Evolutionary conservation across 37 sponge, comb jelly and placozoan genomes (phyloP), one percentile per base, ranked within the genome.

Genomic region (Bolinopsis microptera): DNA sequence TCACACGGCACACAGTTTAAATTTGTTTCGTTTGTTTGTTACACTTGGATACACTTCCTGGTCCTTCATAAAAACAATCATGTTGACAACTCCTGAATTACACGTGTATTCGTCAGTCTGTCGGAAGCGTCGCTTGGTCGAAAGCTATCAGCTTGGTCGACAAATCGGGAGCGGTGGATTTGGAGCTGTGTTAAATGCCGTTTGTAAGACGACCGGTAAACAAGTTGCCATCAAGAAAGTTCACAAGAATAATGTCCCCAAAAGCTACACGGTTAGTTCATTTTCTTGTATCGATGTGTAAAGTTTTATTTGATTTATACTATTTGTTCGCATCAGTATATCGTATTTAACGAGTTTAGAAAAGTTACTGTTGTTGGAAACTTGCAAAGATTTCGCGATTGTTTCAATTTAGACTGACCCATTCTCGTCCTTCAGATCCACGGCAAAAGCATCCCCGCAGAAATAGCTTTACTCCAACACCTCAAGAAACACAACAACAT

Each of bases 131-230:
- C 93, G 92, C 24, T 92, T 96, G 0, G 48, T 74, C 0, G 95
- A 95, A 92, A 94, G 68, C 69, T 97, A 95, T 48, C 92, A 94
- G 67, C 67, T 95, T 26, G 95, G 94, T 26, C 93, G 93, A 13
- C 93, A 83, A 2, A 95, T 97, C 38, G 97, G 97, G 0, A 95
- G 94, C 69, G 97, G 97, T 69, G 97, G 97, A 0, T 97, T 97
- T 93, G 97, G 97, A 0, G 77, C 96, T 18, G 97, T 97, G 13
- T 95, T 95, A 37, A 94, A 94, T 69, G 96, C 94, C 0, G 39
- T 76, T 5, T 94, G 69, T 41, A 94, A 72, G 38, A 39, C 35
- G 1, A 94, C 93, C 18, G 93, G 95, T 76, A n/a, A 83, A 13
- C 70, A 72, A 26, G 96, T 96, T 22, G 90, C 90, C 16, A 86